Conservation (phyloP, 2,888 invertebrate species). For the Dysmachus trigonus region DNA sequence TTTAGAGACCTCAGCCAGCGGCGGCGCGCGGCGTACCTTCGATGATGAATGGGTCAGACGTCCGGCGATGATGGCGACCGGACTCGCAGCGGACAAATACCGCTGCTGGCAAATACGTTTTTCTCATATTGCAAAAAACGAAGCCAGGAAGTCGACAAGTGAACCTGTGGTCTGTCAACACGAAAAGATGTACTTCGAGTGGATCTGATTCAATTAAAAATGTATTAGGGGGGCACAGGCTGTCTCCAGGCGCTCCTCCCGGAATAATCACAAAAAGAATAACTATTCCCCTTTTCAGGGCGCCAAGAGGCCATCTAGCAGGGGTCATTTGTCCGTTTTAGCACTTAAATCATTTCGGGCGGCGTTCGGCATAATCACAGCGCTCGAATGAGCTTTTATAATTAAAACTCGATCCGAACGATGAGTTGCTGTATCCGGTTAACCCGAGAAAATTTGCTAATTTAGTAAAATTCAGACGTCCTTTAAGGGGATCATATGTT, state of each 20-base stretch:
- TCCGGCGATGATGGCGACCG: not conserved
- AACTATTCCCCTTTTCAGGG: not conserved
- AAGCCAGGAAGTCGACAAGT: conserved; percentile 20
- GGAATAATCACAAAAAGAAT: not conserved
- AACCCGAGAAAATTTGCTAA: not conserved
- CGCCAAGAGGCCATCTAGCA: not conserved
- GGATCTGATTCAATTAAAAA: conserved; percentile 36
- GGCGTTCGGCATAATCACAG: not conserved
- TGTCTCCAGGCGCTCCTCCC: not conserved
- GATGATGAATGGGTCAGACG: conserved; percentile 4
- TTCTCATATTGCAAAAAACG: not conserved
- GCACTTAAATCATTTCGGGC: not conserved
- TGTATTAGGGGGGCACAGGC: not conserved
- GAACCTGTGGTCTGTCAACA: conserved; percentile 21
- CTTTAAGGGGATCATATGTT: too few relatives aligned
- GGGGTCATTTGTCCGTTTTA: not conserved
- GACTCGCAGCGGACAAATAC: not conserved
- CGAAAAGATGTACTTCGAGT: not conserved
- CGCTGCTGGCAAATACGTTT: conserved; percentile 14
- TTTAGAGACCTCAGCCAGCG: conserved; percentile 30
- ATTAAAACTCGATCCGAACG: conserved; percentile 6
- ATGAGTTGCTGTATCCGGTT: not conserved
- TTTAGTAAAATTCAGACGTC: conserved; percentile 2
- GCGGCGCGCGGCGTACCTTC: not conserved
- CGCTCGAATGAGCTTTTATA: not conserved